These are phyloP conservation scores for Heliconius melpomene DNA, from an alignment of 1,140 invertebrate species.

Conservation along the genomic window DNA sequence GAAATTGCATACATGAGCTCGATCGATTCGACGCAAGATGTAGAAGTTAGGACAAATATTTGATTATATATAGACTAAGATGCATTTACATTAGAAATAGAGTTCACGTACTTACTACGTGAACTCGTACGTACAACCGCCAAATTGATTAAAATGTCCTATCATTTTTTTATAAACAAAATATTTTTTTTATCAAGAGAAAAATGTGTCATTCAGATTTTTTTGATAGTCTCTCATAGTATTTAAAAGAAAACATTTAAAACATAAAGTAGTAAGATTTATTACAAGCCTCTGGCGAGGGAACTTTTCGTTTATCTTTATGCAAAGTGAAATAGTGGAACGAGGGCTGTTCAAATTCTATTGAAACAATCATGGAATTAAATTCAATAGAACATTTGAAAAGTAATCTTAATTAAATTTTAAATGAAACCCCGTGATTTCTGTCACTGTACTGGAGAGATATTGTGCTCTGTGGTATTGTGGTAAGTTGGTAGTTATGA, in stretches of 20 bases:
- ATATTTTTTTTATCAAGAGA: no score
- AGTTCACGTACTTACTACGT: no score
- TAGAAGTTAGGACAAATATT: no score
- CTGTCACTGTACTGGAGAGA: neutral
- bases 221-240: no score
- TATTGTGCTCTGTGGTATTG: neutral
- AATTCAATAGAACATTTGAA: slow-evolving; percentile 7
- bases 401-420: slow-evolving; percentile 15
- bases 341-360: slow-evolving; percentile 23
- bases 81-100: no score
- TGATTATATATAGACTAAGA: no score
- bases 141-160: no score
- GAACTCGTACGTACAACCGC: no score
- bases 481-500: neutral
- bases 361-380: slow-evolving; percentile 29
- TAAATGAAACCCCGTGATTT: neutral
- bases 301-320: slow-evolving; percentile 22
- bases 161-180: no score
- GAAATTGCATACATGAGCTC: no score
- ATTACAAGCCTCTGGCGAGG: neutral
- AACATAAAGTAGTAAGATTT: slow-evolving; percentile 3
- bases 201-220: no score
- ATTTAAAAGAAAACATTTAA: neutral
- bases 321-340: slow-evolving; percentile 28
- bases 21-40: no score